A percentile compares a stretch with the other conserved stretches of the same genome.
phyloP scores from a whole-genome alignment of 2,888 invertebrate genomes.

The Priocnemis perturbator region DNA sequence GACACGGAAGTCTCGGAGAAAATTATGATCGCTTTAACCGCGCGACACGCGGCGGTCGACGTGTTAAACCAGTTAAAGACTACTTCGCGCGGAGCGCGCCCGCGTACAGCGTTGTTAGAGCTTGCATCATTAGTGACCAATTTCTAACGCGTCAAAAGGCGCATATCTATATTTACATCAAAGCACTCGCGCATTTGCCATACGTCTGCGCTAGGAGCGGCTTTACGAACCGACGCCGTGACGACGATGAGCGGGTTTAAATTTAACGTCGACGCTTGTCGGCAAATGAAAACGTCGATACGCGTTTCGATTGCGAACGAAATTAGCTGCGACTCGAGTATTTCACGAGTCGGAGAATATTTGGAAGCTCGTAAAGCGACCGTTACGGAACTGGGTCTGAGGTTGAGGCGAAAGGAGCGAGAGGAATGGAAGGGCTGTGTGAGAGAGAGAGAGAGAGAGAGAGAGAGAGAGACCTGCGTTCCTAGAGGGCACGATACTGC shows the following conservation, averaged over 20 bases:
- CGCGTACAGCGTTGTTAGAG: conserved; percentile 35
- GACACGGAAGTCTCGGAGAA: not conserved
- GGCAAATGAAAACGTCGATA: no score
- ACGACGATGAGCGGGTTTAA: conserved; percentile 35
- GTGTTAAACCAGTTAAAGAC: no score
- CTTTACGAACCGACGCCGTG: conserved; percentile 16
- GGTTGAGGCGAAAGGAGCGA: not conserved
- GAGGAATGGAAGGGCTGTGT: not conserved
- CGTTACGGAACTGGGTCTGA: not conserved
- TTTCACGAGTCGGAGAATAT: not conserved
- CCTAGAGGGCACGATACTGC: conserved; percentile 38
- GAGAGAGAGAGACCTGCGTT: conserved; percentile 18
- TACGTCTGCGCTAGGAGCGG: conserved; percentile 22
- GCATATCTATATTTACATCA: conserved; percentile 49
- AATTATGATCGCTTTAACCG: not conserved
- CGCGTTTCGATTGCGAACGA: no score
- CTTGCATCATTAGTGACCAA: conserved; percentile 44
- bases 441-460: not conserved
- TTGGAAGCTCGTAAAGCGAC: conserved; percentile 36
- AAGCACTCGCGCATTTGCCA: conserved; percentile 33
- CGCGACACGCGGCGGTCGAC: not conserved
- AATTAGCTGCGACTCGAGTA: no score
- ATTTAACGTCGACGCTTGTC: conserved; percentile 42
- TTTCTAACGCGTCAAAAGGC: conserved; percentile 32
- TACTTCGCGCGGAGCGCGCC: conserved; percentile 3